Evolutionary conservation across 2,797 vertebrate species (phyloP).

Genomic region (Nannoperca obscura): DNA sequence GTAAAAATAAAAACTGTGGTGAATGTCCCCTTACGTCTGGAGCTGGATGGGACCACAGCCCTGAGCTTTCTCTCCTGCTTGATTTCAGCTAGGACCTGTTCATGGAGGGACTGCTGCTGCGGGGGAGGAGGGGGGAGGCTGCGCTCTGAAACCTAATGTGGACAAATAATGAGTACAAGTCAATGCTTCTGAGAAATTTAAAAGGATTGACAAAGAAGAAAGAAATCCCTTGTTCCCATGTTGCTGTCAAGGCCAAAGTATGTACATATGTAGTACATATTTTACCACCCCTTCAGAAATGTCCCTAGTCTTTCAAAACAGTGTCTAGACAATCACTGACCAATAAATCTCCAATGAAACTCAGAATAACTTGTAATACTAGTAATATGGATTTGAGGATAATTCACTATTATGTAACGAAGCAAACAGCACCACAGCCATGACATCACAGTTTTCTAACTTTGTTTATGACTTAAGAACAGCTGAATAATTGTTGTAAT

Average conservation of each 20-base stretch:
- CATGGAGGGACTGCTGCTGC: constrained; percentile 89
- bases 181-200: background rate
- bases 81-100: constrained; percentile 93
- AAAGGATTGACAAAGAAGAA: background rate
- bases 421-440: background rate
- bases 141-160: constrained; percentile 89
- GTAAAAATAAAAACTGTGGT: background rate
- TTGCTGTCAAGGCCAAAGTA: background rate
- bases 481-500: too few species aligned
- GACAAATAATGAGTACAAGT: constrained; percentile 4
- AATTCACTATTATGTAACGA: background rate
- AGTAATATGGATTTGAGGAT: background rate
- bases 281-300: background rate
- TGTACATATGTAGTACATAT: background rate
- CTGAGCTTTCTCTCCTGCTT: constrained; percentile 92
- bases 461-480: too few species aligned
- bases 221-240: background rate
- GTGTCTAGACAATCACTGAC: too few species aligned
- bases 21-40: constrained; percentile 73
- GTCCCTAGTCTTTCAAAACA: background rate
- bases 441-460: too few species aligned
- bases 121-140: constrained; percentile 90
- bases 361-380: too few species aligned
- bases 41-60: constrained; percentile 81
- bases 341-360: too few species aligned